Evolutionary conservation across 2,888 invertebrate species (phyloP), one percentile per base, ranked within the genome.

Genomic region (Eudasyphora cyanicolor): DNA sequence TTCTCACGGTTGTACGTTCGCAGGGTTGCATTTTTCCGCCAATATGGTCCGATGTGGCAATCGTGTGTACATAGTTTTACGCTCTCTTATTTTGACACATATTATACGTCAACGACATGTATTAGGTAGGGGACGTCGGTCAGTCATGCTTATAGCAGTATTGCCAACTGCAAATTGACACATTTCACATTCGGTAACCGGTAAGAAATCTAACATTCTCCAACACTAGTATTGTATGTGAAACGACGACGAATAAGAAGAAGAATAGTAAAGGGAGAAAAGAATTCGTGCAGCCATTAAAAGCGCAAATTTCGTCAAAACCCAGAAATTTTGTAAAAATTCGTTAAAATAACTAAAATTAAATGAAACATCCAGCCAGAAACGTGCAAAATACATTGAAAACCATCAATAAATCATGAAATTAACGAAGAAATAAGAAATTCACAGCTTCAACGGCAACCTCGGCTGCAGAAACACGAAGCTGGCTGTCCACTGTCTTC

Each of bases 401-500:
- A 70, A 77, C 57, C 24, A 57, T 17, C 4, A n/a, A n/a, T 24
- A 67, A 67, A 62, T 42, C 7, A 10, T 24, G 7, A 7, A 38
- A 54, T 67, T 73, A 51, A 42, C 10, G 12, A 57, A 21, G 38
- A 67, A 74, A 77, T 69, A 79, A 69, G 21, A 17, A 60, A 51
- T 67, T 32, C 42, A 57, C 14, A 54, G 32, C 27, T 29, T n/a
- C 29, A 80, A 75, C 73, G 4, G 49, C 62, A 27, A 77, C 74
- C 67, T 78, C 77, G 80, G 81, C 84, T 76, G 73, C 60, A 79
- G 75, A 64, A 81, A 81, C 78, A 81, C 84, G 84, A 81, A 78
- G 82, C 84, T 84, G 84, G 84, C n/a, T n/a, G n/a, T n/a, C n/a
- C n/a, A n/a, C n/a, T n/a, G n/a, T 84, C 81, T 84, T 84, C 38